phyloP scores from a whole-genome alignment of 2,888 invertebrate genomes.

The Mycalesis mineus region DNA sequence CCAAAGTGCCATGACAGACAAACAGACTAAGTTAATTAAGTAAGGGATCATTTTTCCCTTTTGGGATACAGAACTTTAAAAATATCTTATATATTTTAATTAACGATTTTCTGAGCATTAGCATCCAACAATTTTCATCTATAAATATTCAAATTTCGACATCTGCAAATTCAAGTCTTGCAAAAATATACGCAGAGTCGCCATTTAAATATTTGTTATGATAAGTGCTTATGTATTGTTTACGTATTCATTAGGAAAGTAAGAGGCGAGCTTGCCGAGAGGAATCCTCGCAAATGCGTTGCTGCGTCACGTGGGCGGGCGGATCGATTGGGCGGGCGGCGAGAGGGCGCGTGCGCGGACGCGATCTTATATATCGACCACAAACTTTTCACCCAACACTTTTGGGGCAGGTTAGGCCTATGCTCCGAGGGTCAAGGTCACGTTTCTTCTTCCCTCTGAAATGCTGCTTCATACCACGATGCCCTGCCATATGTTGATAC shows the following conservation, averaged over 20 bases:
- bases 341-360: constrained; percentile 66
- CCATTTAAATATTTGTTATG: constrained; percentile 3
- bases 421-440: constrained; percentile 76
- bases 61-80: too few species aligned
- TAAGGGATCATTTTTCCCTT: too few species aligned
- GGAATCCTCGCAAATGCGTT: constrained; percentile 75
- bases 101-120: too few species aligned
- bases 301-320: constrained; percentile 72
- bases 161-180: not conserved
- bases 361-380: constrained; percentile 66
- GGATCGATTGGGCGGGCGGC: constrained; percentile 64
- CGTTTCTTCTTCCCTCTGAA: constrained; percentile 53
- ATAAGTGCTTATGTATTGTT: constrained; percentile 13
- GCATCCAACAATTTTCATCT: too few species aligned
- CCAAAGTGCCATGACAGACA: too few species aligned
- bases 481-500: too few species aligned
- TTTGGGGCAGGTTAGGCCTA: constrained; percentile 79
- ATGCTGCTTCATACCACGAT: constrained; percentile 28
- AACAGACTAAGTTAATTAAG: too few species aligned
- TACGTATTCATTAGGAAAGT: constrained; percentile 20
- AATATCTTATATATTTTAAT: too few species aligned
- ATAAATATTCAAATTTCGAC: not conserved
- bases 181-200: constrained; percentile 1
- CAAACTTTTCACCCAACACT: constrained; percentile 65
- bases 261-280: constrained; percentile 51